phyloP scores from a whole-genome alignment of 2,797 vertebrate genomes.

The Muscicapa comitata region DNA sequence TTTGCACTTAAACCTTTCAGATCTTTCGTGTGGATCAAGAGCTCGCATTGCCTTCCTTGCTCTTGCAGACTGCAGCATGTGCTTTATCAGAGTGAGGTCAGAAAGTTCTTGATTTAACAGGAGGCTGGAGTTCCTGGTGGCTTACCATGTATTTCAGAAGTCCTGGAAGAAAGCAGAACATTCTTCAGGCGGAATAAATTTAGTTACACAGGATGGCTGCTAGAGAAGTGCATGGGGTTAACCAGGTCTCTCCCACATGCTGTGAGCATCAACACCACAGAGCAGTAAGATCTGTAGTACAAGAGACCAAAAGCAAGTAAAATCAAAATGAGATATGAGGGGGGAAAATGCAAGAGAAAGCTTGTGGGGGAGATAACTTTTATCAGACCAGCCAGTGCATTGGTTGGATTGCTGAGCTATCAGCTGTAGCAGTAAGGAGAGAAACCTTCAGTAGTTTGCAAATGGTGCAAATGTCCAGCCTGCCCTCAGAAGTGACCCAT shows the following conservation, averaged over 20 bases:
- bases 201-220: background rate
- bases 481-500: background rate
- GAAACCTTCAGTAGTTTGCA: background rate
- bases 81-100: conserved; percentile 4
- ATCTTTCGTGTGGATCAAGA: background rate
- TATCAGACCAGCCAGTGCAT: background rate
- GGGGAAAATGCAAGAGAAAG: background rate
- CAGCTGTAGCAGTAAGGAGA: background rate
- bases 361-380: background rate
- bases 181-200: conserved; percentile 42
- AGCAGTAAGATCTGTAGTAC: background rate
- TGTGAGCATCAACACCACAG: conserved; percentile 4
- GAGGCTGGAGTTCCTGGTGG: conserved; percentile 28
- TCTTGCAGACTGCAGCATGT: background rate
- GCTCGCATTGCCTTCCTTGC: background rate
- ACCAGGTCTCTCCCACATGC: conserved; percentile 15
- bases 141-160: conserved; percentile 14
- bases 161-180: conserved; percentile 23
- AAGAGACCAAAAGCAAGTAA: conserved; percentile 7
- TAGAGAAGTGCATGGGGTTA: conserved; percentile 12
- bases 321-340: background rate
- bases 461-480: background rate
- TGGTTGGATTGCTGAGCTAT: background rate
- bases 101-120: conserved; percentile 37
- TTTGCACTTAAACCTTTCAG: background rate